Evolutionary conservation across 2,888 invertebrate species (phyloP).

Genomic region (Luffia ferchaultella): DNA sequence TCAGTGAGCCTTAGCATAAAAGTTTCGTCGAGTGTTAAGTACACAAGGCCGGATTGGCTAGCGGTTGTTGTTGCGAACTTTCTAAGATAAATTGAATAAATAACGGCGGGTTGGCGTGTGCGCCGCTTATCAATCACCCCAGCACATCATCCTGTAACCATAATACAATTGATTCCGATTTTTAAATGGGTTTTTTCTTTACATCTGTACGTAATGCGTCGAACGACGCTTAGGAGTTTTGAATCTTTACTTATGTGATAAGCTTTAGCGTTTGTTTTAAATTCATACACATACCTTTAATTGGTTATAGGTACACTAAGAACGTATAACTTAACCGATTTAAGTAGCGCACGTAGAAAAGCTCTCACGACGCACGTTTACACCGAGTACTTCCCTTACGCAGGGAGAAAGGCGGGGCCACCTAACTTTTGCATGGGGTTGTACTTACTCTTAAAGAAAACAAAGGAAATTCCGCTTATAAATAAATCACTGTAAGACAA

Average conservation of each 20-base stretch:
- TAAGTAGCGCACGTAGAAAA: too few species aligned
- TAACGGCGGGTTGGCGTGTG: slow-evolving; percentile 37
- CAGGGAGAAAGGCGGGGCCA: too few species aligned
- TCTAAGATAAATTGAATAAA: slow-evolving; percentile 40
- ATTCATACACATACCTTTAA: too few species aligned
- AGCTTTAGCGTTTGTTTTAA: too few species aligned
- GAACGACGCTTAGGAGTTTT: too few species aligned
- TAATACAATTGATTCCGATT: not conserved
- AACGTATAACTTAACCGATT: too few species aligned
- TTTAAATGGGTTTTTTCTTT: not conserved
- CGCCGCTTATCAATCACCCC: slow-evolving; percentile 32
- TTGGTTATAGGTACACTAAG: too few species aligned
- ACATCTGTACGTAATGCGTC: too few species aligned
- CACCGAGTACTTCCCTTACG: too few species aligned
- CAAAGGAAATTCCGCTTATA: not conserved
- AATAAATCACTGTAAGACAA: not conserved
- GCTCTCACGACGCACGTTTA: too few species aligned
- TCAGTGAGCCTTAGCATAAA: not conserved
- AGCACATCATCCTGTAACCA: not conserved
- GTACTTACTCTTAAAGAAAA: not conserved
- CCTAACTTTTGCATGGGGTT: not conserved
- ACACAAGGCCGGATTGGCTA: not conserved
- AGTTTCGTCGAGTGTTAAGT: not conserved
- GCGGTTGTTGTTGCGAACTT: slow-evolving; percentile 17
- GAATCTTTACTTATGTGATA: too few species aligned